Percentiles rank a stretch among this genome's conserved stretches.
Conservation (phyloP, 2,888 invertebrate species). For the Cistogaster globosa region DNA sequence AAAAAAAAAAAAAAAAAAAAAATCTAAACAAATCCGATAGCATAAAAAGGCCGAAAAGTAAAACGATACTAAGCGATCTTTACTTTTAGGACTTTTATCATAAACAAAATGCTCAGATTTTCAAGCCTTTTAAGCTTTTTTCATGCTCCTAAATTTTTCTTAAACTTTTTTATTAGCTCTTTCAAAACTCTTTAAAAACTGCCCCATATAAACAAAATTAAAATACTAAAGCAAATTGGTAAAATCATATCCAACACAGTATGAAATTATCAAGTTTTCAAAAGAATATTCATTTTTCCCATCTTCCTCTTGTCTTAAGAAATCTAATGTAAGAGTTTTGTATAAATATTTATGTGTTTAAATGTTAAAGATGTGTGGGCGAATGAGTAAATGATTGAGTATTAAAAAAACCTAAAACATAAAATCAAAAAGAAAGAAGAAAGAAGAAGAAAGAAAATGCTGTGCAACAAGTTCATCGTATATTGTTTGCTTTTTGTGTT, state of each 20-base stretch:
- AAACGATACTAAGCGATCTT: no score
- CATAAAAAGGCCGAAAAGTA: no score
- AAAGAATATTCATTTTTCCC: not conserved
- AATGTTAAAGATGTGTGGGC: not conserved
- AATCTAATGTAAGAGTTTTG: no score
- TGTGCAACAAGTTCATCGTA: slow-evolving; percentile 49
- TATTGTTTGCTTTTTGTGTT: slow-evolving; percentile 1
- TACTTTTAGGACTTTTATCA: no score
- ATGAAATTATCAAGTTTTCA: slow-evolving; percentile 25
- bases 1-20: no score
- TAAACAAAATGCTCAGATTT: no score
- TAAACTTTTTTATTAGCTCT: not conserved
- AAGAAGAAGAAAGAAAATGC: not conserved
- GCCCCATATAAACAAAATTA: not conserved
- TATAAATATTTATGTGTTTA: no score
- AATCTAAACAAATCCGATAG: no score
- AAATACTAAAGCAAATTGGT: slow-evolving; percentile 6
- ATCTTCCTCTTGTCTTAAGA: not conserved
- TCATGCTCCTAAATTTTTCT: no score
- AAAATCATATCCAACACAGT: slow-evolving; percentile 42
- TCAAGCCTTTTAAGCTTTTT: no score
- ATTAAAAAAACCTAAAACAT: no score
- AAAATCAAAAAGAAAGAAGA: no score
- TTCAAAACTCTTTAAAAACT: not conserved
- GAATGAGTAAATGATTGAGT: not conserved